These are phyloP conservation scores for Eupleurogrammus muticus DNA, from an alignment of 2,797 vertebrate species.

Conservation along the genomic window DNA sequence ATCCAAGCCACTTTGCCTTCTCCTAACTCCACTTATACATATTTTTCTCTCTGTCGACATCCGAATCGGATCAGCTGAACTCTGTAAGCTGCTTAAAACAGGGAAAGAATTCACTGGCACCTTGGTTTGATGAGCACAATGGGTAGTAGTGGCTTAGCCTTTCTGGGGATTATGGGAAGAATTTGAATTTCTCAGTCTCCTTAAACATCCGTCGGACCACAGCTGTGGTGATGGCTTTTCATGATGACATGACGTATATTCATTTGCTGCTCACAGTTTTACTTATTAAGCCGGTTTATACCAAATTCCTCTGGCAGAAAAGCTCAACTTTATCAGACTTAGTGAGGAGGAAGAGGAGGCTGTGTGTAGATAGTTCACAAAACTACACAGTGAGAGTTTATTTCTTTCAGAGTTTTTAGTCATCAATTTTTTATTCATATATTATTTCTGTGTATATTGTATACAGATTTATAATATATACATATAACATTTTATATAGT, in stretches of 20 bases:
- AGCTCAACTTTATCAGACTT: constrained; percentile 28
- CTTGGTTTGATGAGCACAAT: constrained; percentile 67
- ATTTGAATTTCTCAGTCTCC: constrained; percentile 76
- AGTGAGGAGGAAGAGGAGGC: not conserved
- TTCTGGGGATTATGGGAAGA: constrained; percentile 73
- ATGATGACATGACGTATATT: constrained; percentile 41
- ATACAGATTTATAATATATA: constrained; percentile 8
- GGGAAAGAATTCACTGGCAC: constrained; percentile 80
- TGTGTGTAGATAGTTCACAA: constrained; percentile 1
- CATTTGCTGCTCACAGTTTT: constrained; percentile 44
- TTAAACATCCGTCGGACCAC: constrained; percentile 46
- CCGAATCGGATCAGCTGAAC: constrained; percentile 77
- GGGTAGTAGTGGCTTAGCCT: constrained; percentile 62
- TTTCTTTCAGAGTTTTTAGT: not conserved
- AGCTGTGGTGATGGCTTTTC: constrained; percentile 54
- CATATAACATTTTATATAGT: too few relatives aligned
- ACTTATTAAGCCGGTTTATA: constrained; percentile 53
- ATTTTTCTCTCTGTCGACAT: constrained; percentile 61
- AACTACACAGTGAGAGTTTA: not conserved
- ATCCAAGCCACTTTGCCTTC: constrained; percentile 19
- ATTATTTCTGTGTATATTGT: constrained; percentile 2
- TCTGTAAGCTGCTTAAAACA: constrained; percentile 82
- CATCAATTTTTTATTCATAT: not conserved
- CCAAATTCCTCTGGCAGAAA: constrained; percentile 37
- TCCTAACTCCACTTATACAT: constrained; percentile 37